Percentiles rank a stretch among this genome's conserved stretches.
Evolutionary conservation across 92 coral and sea anemone genomes (phyloP).

Genomic region (Palythoa grandiflora): DNA sequence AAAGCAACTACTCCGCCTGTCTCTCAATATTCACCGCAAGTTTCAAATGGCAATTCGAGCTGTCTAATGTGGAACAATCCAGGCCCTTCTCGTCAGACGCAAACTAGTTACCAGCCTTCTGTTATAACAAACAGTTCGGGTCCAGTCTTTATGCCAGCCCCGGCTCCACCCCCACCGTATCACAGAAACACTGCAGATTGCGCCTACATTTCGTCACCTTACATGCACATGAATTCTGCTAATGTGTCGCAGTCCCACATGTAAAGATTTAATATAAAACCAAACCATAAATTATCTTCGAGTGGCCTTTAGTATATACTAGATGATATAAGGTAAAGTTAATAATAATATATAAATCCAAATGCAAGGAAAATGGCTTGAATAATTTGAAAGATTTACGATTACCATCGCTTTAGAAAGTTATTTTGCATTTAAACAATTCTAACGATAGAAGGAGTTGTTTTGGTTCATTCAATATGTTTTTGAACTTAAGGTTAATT

Average conservation of each 20-base stretch:
- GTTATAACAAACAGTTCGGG: conserved; percentile 92
- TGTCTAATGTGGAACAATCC: conserved; percentile 72
- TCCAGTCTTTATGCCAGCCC: conserved; percentile 92
- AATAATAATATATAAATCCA: conserved; percentile 22
- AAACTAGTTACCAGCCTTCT: conserved; percentile 68
- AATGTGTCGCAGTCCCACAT: conserved; percentile 29
- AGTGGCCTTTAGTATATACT: background rate
- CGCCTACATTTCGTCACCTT: conserved; percentile 85
- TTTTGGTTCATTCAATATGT: conserved; percentile 14
- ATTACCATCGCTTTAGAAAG: background rate
- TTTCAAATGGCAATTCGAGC: conserved; percentile 64
- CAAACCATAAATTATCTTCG: conserved; percentile 14
- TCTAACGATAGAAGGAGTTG: background rate
- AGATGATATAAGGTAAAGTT: conserved; percentile 26
- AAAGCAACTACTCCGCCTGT: conserved; percentile 19
- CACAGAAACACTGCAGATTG: conserved; percentile 81
- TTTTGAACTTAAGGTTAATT: conserved; percentile 1
- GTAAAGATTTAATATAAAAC: background rate
- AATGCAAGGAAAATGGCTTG: background rate
- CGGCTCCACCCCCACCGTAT: conserved; percentile 81
- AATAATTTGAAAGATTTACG: background rate
- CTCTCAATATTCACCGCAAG: conserved; percentile 8
- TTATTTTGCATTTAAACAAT: background rate
- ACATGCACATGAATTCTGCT: conserved; percentile 72
- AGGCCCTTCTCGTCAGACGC: conserved; percentile 64